Base-by-base conservation (phyloP, 2,797 vertebrate species). In the Meriones psammophilus region DNA sequence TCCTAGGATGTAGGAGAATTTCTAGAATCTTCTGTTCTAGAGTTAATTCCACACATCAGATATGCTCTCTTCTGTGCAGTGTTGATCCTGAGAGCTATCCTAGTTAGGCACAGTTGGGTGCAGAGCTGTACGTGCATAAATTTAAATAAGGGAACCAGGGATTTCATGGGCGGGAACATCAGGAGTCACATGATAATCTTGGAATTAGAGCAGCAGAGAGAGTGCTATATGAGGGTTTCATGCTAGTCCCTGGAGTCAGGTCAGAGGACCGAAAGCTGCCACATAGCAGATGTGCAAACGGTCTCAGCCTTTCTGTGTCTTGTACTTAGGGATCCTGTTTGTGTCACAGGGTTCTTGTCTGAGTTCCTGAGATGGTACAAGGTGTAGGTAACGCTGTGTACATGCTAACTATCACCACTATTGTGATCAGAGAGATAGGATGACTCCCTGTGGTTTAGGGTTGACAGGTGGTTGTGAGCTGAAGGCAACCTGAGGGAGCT, bases 21-120 rank as follows among this genome's bases (percentile, higher is more conserved):
- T 90, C 94, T 90, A 60, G 83, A 80, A n/a, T 60, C 50, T 86
- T 96, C 80, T 64, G 28, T 10, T 46, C 39, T 88, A 56, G 56
- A 90, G 56, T 46, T 56, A 92, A 46, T 69, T 78, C 76, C 8
- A 88, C 39, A 79, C 3, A 17, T 64, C 15, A 50, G 33, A 64
- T 36, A 64, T n/a, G 94, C 80, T 76, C 66, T 93, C 30, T 85
- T 66, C 85, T 92, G 88, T 83, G 87, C 24, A 80, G 30, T 2
- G 9, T 93, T 60, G 42, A 2, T 69, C 60, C 66, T 24, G 80
- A 64, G 87, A 54, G 8, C 78, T 89, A 1, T 26, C 6, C 14
- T 90, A 36, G 17, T 60, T 39, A 79, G 68, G 33, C 78, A 66
- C 33, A 79, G 33, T 36, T 69, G 84, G 42, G 26, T 86, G 68